A percentile compares a stretch with the other conserved stretches of the same genome.
phyloP scores from a whole-genome alignment of 2,888 invertebrate species.

The Agrochola circellaris region DNA sequence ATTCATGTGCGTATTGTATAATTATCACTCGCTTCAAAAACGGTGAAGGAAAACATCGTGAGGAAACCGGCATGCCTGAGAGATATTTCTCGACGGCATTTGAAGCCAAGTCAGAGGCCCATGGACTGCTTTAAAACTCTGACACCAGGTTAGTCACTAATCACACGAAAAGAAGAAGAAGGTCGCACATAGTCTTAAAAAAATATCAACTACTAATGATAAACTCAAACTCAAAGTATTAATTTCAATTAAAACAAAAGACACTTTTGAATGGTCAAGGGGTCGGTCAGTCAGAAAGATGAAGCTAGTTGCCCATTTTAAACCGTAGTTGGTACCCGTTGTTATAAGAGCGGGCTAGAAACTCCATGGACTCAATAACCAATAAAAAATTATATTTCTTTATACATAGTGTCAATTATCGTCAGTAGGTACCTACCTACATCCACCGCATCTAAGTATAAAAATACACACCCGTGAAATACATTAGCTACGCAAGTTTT shows the following conservation, averaged over 20 bases:
- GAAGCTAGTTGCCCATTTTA: not conserved
- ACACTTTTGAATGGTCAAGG: not conserved
- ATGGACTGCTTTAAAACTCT: too few species aligned
- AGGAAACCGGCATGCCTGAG: too few species aligned
- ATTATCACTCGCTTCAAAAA: too few species aligned
- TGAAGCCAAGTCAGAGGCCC: too few species aligned
- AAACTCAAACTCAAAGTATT: not conserved
- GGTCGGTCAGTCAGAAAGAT: not conserved
- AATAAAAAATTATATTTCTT: conserved; percentile 10
- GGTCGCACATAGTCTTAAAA: too few species aligned
- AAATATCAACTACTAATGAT: not conserved
- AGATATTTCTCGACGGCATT: too few species aligned
- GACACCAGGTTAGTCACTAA: too few species aligned
- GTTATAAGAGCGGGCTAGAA: not conserved
- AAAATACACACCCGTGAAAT: conserved; percentile 45
- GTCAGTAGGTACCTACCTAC: conserved; percentile 21
- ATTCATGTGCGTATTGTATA: too few species aligned
- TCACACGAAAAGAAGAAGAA: too few species aligned
- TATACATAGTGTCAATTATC: conserved; percentile 5
- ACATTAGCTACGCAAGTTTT: conserved; percentile 54
- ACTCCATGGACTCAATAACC: not conserved
- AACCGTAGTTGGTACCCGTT: too few species aligned
- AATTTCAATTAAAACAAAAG: not conserved
- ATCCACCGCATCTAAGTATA: conserved; percentile 39
- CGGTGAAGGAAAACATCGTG: too few species aligned